These are phyloP conservation scores for Callimorpha dominula DNA, from an alignment of 2,888 invertebrate genomes.

Conservation along the genomic window DNA sequence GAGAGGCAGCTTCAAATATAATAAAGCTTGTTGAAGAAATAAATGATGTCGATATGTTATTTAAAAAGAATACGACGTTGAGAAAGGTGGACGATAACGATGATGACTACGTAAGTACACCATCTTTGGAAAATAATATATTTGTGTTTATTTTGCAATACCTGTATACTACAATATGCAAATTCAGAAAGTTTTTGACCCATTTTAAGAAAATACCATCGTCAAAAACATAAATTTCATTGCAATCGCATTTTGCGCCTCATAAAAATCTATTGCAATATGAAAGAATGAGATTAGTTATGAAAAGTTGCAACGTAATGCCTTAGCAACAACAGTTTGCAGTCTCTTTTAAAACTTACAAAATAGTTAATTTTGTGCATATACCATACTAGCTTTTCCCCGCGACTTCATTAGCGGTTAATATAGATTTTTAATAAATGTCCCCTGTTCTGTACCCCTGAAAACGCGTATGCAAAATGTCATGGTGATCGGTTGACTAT, in stretches of 20 bases:
- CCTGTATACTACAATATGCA: neutral
- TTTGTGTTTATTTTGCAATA: neutral
- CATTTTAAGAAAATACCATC: neutral
- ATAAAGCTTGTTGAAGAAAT: slow-evolving; percentile 86
- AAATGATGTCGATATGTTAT: slow-evolving; percentile 81
- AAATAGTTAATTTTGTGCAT: too few relatives aligned
- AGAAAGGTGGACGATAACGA: slow-evolving; percentile 37
- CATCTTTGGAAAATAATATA: neutral
- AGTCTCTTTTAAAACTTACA: too few relatives aligned
- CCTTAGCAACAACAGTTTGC: neutral
- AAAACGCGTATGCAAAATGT: too few relatives aligned
- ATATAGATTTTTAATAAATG: too few relatives aligned
- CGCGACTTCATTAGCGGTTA: too few relatives aligned
- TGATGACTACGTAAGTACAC: slow-evolving; percentile 58
- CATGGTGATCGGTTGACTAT: too few relatives aligned
- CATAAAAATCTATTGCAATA: neutral
- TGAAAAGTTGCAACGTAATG: neutral
- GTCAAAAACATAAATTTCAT: neutral
- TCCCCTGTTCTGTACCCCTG: too few relatives aligned
- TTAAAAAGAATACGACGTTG: slow-evolving; percentile 68
- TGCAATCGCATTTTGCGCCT: neutral
- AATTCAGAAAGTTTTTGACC: neutral
- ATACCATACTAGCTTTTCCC: too few relatives aligned
- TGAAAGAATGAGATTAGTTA: neutral
- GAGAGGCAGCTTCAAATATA: slow-evolving; percentile 86